phyloP scores from a whole-genome alignment of 64 coral and sea anemone genomes.

The Actinia equina region DNA sequence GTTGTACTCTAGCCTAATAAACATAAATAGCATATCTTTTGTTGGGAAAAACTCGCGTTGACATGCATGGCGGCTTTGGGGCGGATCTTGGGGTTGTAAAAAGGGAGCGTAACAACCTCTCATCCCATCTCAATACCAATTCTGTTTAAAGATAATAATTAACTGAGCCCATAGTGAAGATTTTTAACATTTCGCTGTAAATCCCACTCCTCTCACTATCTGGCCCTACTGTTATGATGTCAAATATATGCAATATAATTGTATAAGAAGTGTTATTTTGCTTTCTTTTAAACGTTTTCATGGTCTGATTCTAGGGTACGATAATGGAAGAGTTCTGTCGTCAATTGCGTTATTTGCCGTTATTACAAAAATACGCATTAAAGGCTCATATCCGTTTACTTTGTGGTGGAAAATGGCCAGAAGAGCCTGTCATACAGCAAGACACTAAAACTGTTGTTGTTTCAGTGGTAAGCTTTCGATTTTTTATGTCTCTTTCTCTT shows the following conservation, averaged over 20 bases:
- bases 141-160: too few relatives aligned
- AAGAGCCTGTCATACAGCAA: slow-evolving; percentile 7
- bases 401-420: slow-evolving; percentile 47
- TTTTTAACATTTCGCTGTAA: too few relatives aligned
- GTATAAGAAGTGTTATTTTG: background rate
- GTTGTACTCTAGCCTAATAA: background rate
- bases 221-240: too few relatives aligned
- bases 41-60: background rate
- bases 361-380: slow-evolving; percentile 55
- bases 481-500: background rate
- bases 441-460: slow-evolving; percentile 52
- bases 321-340: slow-evolving; percentile 84
- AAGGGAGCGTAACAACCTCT: too few relatives aligned
- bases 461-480: slow-evolving; percentile 74
- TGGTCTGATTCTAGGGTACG: slow-evolving; percentile 47
- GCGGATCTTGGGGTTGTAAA: too few relatives aligned
- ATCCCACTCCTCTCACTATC: too few relatives aligned
- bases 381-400: slow-evolving; percentile 67
- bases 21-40: background rate
- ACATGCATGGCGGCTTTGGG: too few relatives aligned
- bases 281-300: background rate
- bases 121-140: too few relatives aligned
- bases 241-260: too few relatives aligned
- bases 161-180: too few relatives aligned
- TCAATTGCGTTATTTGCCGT: slow-evolving; percentile 54